Conservation (phyloP, 2,113 vertebrate species). For the cat (Felis catus) region DNA sequence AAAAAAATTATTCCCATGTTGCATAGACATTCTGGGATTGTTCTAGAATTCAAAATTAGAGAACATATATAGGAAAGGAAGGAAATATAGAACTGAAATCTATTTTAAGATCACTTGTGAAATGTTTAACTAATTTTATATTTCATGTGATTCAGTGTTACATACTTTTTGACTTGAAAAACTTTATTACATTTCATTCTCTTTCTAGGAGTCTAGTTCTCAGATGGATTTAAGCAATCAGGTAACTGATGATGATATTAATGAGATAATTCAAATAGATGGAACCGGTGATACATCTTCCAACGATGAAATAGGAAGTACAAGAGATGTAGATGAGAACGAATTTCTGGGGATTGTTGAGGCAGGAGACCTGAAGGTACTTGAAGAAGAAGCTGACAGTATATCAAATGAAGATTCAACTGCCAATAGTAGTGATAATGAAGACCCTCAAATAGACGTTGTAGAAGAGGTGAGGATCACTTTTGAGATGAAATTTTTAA, state of each 20-base stretch:
- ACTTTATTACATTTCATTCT: slow-evolving; percentile 55
- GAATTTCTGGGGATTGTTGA: slow-evolving; percentile 90
- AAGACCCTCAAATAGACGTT: slow-evolving; percentile 82
- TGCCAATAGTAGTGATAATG: slow-evolving; percentile 83
- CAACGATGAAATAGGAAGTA: slow-evolving; percentile 83
- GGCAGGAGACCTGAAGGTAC: slow-evolving; percentile 89
- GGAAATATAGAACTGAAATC: neutral
- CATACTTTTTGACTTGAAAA: neutral
- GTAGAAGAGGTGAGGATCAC: slow-evolving; percentile 87
- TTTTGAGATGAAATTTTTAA: neutral
- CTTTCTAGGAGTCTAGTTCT: slow-evolving; percentile 67
- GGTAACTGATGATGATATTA: slow-evolving; percentile 75
- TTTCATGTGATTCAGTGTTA: neutral
- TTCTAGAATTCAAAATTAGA: neutral
- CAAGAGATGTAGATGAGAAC: slow-evolving; percentile 86
- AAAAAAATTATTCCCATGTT: neutral
- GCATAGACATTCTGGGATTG: neutral
- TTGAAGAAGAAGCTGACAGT: slow-evolving; percentile 88
- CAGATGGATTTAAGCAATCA: slow-evolving; percentile 68
- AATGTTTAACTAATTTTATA: slow-evolving; percentile 32
- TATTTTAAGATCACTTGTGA: neutral
- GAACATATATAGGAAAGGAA: neutral
- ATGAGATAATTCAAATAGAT: slow-evolving; percentile 92
- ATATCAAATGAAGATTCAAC: slow-evolving; percentile 85
- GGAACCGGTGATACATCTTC: slow-evolving; percentile 89